A percentile compares a stretch with the other conserved stretches of the same genome.
Evolutionary conservation across 2,888 invertebrate species (phyloP).

Genomic region (Carpatolechia fugitivella): DNA sequence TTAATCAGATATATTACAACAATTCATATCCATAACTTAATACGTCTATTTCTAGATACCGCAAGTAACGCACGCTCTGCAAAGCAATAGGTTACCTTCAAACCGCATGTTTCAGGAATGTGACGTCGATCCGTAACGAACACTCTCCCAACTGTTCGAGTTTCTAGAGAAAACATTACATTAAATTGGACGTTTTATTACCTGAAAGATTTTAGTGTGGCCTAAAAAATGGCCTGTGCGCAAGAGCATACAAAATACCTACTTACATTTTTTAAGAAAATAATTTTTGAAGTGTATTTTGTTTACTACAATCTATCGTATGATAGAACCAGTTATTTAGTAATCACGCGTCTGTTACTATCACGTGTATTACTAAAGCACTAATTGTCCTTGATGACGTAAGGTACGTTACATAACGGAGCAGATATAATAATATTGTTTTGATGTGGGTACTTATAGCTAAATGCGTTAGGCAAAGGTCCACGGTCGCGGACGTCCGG

Average conservation of each 20-base stretch:
- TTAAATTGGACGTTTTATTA: not conserved
- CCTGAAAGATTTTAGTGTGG: not conserved
- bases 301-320: too few species aligned
- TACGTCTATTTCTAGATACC: slow-evolving; percentile 24
- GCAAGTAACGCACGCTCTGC: not conserved
- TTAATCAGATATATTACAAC: slow-evolving; percentile 19
- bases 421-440: not conserved
- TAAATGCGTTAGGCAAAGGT: slow-evolving; percentile 34
- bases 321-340: too few species aligned
- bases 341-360: too few species aligned
- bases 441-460: not conserved
- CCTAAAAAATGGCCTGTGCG: too few species aligned
- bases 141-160: not conserved
- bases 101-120: slow-evolving; percentile 1
- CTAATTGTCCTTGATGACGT: not conserved
- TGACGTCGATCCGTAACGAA: not conserved
- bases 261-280: too few species aligned
- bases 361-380: not conserved
- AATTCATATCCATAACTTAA: slow-evolving; percentile 30
- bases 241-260: too few species aligned
- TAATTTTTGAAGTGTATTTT: too few species aligned
- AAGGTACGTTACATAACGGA: not conserved
- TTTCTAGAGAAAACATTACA: not conserved
- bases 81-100: slow-evolving; percentile 4
- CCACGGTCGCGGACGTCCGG: slow-evolving; percentile 36